These are phyloP conservation scores for Sepiola atlantica DNA, from an alignment of 2,888 invertebrate species.

Conservation along the genomic window DNA sequence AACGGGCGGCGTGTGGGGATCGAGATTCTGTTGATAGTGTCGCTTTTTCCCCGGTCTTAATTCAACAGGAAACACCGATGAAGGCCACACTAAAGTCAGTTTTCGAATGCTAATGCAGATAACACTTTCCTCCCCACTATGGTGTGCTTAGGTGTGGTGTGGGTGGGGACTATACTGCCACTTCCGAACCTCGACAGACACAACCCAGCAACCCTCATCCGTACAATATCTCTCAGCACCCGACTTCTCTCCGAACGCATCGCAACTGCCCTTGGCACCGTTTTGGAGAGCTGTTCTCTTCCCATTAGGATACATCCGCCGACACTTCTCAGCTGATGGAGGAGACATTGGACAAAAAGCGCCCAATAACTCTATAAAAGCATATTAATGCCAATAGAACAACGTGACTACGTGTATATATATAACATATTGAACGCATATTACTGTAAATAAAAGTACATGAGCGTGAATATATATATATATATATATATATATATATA, in stretches of 20 bases:
- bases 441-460: background rate
- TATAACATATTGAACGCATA: background rate
- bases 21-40: background rate
- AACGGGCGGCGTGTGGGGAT: background rate
- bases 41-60: background rate
- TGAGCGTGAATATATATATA: background rate
- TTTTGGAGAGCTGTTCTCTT: background rate
- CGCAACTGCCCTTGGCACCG: background rate
- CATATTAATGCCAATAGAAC: background rate
- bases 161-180: background rate
- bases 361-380: background rate
- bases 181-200: background rate
- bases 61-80: constrained; percentile 22
- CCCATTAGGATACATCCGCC: background rate
- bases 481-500: background rate
- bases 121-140: background rate
- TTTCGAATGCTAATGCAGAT: constrained; percentile 2
- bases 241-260: background rate
- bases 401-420: background rate
- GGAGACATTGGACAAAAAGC: background rate
- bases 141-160: background rate
- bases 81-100: constrained; percentile 9
- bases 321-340: background rate
- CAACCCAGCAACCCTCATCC: background rate
- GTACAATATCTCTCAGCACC: background rate